Percentiles rank a stretch among this genome's conserved stretches.
These are phyloP conservation scores for Hyalella azteca DNA, from an alignment of 2,888 invertebrate genomes.

Conservation along the genomic window DNA sequence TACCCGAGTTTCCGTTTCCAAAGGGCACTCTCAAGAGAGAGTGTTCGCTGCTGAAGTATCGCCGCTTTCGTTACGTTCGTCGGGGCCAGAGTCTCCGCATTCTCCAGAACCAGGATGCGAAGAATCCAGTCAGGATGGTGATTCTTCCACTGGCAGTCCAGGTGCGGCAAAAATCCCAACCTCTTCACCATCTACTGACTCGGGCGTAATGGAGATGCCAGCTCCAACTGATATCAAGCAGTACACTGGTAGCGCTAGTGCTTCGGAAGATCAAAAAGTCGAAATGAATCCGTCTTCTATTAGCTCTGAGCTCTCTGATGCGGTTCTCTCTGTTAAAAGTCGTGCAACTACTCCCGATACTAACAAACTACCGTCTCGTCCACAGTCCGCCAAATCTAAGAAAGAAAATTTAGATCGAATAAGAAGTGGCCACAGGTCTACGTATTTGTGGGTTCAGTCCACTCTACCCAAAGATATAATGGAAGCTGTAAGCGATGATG, in stretches of 20 bases:
- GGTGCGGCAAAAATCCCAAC: not conserved
- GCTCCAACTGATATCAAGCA: constrained; percentile 39
- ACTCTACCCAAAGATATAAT: constrained; percentile 2
- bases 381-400: constrained; percentile 11
- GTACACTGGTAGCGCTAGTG: constrained; percentile 33
- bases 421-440: constrained; percentile 5
- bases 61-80: not conserved
- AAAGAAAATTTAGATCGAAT: constrained; percentile 7
- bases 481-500: constrained; percentile 7
- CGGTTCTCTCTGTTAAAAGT: not conserved
- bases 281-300: not conserved
- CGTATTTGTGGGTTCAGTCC: constrained; percentile 17
- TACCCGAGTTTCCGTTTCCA: too few relatives aligned
- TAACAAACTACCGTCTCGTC: constrained; percentile 10
- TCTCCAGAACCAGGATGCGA: not conserved
- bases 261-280: not conserved
- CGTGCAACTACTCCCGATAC: not conserved
- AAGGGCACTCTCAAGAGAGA: not conserved
- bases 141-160: not conserved
- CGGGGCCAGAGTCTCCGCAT: not conserved
- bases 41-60: not conserved
- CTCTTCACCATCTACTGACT: constrained; percentile 52
- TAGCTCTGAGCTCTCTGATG: not conserved
- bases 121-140: not conserved
- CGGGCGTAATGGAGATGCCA: constrained; percentile 55